These are phyloP conservation scores for Ophonus ardosiacus DNA, from an alignment of 2,888 invertebrate genomes.

Conservation along the genomic window DNA sequence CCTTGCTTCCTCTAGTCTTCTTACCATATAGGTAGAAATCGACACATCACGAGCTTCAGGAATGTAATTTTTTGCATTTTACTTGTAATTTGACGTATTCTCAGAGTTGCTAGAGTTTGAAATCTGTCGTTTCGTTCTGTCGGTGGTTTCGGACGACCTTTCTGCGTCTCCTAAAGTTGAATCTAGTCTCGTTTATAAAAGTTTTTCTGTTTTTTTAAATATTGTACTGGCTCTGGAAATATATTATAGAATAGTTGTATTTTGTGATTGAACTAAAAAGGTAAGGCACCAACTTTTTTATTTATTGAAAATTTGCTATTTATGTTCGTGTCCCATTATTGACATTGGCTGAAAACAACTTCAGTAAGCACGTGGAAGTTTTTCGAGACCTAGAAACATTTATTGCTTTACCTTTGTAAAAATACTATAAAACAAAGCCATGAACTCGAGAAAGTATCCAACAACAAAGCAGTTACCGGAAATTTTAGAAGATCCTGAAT, in stretches of 20 bases:
- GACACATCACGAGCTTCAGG: no score
- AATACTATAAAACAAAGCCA: not conserved
- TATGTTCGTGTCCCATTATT: slow-evolving; percentile 2
- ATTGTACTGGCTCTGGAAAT: not conserved
- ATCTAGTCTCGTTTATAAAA: slow-evolving; percentile 3
- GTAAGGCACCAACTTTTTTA: slow-evolving; percentile 2
- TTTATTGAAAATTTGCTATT: slow-evolving; percentile 4
- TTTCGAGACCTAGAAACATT: not conserved
- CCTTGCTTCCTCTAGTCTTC: no score
- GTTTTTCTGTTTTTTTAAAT: slow-evolving; percentile 3
- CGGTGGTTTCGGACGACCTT: no score
- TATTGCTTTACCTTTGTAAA: not conserved
- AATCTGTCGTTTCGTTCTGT: no score
- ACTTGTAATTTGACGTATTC: no score
- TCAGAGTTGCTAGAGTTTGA: no score
- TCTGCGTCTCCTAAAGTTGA: no score
- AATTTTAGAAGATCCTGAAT: slow-evolving; percentile 13
- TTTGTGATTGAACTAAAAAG: slow-evolving; percentile 4
- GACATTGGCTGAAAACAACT: slow-evolving; percentile 14
- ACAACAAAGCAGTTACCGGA: slow-evolving; percentile 4
- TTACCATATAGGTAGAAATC: no score
- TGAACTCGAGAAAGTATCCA: not conserved
- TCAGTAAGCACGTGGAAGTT: not conserved
- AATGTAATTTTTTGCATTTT: no score
- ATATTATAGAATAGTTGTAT: slow-evolving; percentile 3